These are phyloP conservation scores for Neopipo cinnamomea DNA, from an alignment of 2,113 vertebrate species.

Conservation along the genomic window DNA sequence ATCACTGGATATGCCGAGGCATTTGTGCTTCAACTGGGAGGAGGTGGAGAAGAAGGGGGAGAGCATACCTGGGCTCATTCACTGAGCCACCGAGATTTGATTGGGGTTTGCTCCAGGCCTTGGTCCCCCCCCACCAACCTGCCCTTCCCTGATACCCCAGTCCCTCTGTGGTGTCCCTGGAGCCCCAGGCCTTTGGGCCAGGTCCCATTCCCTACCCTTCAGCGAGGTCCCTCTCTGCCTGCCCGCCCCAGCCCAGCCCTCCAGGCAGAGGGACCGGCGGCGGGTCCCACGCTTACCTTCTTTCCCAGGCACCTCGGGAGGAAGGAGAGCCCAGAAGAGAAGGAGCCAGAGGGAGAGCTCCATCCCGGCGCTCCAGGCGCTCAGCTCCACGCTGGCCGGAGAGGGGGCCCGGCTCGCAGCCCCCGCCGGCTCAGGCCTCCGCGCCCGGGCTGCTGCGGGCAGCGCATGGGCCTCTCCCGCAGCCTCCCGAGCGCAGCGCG, in stretches of 20 bases:
- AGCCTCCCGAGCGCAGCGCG: constrained; percentile 21
- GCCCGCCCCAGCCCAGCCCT: background rate
- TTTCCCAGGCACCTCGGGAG: background rate
- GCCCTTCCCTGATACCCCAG: background rate
- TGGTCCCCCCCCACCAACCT: background rate
- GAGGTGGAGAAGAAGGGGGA: background rate
- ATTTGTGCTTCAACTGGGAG: background rate
- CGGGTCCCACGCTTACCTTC: constrained; percentile 37
- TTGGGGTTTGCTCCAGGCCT: background rate
- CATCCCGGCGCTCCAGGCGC: background rate
- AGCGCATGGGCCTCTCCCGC: constrained; percentile 15
- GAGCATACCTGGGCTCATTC: background rate
- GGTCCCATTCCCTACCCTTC: background rate
- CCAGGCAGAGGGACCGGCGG: background rate
- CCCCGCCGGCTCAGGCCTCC: constrained; percentile 10
- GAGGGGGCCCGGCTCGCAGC: background rate
- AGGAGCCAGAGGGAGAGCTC: background rate
- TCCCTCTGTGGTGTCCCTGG: background rate
- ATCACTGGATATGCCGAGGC: background rate
- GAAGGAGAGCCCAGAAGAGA: background rate
- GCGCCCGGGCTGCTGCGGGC: background rate
- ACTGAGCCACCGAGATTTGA: background rate
- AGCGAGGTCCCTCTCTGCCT: background rate
- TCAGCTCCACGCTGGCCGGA: background rate
- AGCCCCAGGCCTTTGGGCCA: background rate